Conservation (phyloP, 2,797 vertebrate species). For the Halcyon leucocephala region DNA sequence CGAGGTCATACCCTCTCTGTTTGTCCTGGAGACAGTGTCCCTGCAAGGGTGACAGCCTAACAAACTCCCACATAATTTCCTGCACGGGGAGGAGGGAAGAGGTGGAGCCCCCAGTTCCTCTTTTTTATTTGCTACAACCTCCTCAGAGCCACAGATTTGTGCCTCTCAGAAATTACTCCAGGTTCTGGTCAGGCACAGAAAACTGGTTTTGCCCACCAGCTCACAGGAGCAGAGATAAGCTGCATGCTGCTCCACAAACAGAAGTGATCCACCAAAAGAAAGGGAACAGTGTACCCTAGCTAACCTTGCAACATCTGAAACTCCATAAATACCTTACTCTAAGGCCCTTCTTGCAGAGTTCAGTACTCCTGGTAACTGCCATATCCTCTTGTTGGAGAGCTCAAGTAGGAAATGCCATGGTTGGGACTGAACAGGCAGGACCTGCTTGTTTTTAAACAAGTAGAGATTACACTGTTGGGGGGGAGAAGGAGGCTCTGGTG, state of each 20-base stretch:
- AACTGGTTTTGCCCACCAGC: rapidly evolving
- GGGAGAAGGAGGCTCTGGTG: not conserved
- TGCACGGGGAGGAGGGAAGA: not conserved
- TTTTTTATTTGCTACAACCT: not conserved
- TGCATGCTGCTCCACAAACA: not conserved
- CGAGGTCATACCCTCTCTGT: constrained; percentile 25
- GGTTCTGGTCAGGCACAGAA: not conserved
- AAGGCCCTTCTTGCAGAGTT: rapidly evolving
- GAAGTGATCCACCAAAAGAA: not conserved
- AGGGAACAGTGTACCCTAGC: rapidly evolving
- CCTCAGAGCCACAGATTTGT: not conserved
- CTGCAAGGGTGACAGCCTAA: not conserved
- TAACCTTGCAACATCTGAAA: not conserved
- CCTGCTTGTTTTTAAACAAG: not conserved
- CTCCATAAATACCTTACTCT: not conserved
- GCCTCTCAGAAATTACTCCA: not conserved
- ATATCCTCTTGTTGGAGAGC: not conserved
- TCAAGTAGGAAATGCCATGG: not conserved
- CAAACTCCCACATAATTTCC: constrained; percentile 2
- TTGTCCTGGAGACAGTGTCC: constrained; percentile 6
- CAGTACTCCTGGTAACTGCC: not conserved
- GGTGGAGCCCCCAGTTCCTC: not conserved
- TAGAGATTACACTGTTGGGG: not conserved
- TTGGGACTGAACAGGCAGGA: not conserved
- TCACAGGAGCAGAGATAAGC: not conserved